A percentile compares a stretch with the other conserved stretches of the same genome.
Evolutionary conservation across 2,888 invertebrate genomes (phyloP).

Genomic region (Apeira syringaria): DNA sequence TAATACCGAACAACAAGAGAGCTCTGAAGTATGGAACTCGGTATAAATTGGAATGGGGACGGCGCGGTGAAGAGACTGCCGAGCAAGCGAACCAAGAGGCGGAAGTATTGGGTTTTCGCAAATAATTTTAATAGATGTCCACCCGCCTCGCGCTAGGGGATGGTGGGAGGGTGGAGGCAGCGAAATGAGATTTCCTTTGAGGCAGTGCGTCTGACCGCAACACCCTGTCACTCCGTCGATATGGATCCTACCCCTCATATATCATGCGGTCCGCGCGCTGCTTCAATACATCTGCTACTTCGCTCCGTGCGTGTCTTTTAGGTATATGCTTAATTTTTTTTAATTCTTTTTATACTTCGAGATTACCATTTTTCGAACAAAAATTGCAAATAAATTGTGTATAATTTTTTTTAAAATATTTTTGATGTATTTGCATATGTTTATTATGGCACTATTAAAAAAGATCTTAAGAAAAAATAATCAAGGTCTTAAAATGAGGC

Average conservation of each 20-base stretch:
- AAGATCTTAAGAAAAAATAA: no score
- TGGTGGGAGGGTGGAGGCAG: slow-evolving; percentile 33
- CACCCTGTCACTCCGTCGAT: slow-evolving; percentile 44
- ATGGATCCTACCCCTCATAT: slow-evolving; percentile 59
- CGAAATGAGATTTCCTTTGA: slow-evolving; percentile 82
- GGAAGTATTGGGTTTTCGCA: slow-evolving; percentile 64
- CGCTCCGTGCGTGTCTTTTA: slow-evolving; percentile 33
- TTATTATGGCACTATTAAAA: no score
- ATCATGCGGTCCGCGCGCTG: slow-evolving; percentile 51
- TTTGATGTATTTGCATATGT: no score
- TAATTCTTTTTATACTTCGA: no score
- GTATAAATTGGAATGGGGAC: slow-evolving; percentile 52
- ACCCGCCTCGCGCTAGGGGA: slow-evolving; percentile 34
- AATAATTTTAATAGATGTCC: slow-evolving; percentile 80
- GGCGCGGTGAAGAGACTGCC: slow-evolving; percentile 37
- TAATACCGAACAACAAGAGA: slow-evolving; percentile 51
- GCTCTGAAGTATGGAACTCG: slow-evolving; percentile 51
- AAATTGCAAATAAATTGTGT: no score
- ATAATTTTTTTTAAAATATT: no score
- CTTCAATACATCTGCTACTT: slow-evolving; percentile 19
- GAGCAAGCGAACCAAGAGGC: slow-evolving; percentile 11
- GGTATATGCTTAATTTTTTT: slow-evolving; percentile 32
- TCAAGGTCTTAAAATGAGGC: no score
- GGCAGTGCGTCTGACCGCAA: slow-evolving; percentile 68
- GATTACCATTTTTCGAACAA: no score